Evolutionary conservation across 2,888 invertebrate species (phyloP).

Genomic region (Meteorus cinctellus): DNA sequence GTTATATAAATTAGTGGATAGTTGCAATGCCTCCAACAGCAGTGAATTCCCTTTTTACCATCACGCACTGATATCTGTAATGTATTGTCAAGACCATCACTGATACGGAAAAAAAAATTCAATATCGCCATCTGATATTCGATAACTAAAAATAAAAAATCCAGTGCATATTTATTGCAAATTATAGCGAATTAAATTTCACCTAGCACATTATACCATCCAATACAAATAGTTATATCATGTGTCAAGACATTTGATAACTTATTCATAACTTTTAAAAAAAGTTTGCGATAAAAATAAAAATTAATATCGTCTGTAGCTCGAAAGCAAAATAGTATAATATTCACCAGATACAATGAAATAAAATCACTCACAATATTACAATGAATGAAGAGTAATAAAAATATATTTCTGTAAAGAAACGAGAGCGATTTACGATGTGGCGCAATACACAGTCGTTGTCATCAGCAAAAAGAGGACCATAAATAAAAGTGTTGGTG

Average conservation of each 20-base stretch:
- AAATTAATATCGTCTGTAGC: not conserved
- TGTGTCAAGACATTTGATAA: not conserved
- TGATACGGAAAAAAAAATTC: not conserved
- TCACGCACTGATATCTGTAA: not conserved
- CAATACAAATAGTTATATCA: not conserved
- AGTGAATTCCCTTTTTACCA: not conserved
- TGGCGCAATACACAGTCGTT: not conserved
- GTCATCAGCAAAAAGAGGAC: not conserved
- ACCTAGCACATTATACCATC: not conserved
- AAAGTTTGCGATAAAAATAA: not conserved
- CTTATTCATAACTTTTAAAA: not conserved
- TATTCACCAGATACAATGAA: not conserved
- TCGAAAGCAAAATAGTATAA: not conserved
- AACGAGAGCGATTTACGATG: not conserved
- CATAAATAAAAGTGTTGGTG: constrained; percentile 19
- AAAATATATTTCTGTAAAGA: not conserved
- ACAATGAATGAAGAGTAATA: not conserved
- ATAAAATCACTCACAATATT: not conserved
- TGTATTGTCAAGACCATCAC: not conserved
- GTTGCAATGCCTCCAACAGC: too few species aligned
- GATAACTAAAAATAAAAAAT: not conserved
- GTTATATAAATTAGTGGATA: too few species aligned
- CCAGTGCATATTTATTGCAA: not conserved
- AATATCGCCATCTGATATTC: not conserved
- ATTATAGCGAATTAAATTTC: not conserved